A percentile compares a stretch with the other conserved stretches of the same genome.
Evolutionary conservation across 2,113 vertebrate species (phyloP).

Genomic region (Zosterops lateralis): DNA sequence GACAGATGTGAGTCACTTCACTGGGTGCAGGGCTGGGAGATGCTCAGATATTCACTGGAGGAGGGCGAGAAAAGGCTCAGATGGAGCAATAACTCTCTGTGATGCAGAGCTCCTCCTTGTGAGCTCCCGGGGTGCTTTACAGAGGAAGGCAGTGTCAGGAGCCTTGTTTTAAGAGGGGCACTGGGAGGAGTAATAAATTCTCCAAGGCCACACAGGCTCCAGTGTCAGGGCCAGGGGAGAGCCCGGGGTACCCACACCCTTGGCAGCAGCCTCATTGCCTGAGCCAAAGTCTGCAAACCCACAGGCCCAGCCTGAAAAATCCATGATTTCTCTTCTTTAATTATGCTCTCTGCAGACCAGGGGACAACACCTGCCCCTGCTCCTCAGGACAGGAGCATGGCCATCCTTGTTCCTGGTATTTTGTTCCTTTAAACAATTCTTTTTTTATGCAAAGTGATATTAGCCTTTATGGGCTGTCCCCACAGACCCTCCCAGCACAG

Average conservation of each 20-base stretch:
- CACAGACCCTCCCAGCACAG: neutral
- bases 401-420: neutral
- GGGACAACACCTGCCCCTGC: neutral
- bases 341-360: neutral
- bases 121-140: neutral
- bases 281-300: neutral
- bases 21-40: neutral
- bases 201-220: no score
- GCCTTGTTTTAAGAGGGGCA: neutral
- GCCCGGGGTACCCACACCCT: neutral
- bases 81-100: neutral
- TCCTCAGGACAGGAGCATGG: neutral
- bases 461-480: neutral
- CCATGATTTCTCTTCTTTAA: neutral
- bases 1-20: neutral
- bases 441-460: conserved; percentile 41
- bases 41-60: neutral
- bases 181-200: neutral
- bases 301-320: neutral
- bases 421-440: neutral
- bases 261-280: neutral
- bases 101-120: neutral
- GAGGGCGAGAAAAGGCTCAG: neutral
- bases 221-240: neutral
- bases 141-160: neutral